Base-by-base conservation (phyloP, 2,113 vertebrate species). In the Mixornis gularis region DNA sequence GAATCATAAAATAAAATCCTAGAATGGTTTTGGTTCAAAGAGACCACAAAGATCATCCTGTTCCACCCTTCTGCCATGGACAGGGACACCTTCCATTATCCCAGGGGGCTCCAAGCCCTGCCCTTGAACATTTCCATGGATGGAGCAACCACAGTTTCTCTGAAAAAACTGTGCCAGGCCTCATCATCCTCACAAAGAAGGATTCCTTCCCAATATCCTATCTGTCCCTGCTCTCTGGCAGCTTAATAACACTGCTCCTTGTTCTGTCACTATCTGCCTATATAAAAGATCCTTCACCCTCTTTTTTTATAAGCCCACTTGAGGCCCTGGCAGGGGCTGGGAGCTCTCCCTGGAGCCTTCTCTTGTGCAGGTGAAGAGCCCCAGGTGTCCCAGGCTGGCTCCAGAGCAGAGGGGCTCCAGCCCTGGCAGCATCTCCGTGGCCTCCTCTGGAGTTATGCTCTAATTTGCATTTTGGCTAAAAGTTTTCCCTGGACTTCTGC, bases 141-240 rank as follows among this genome's bases (percentile, higher is more conserved):
- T 68, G 36, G 2, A 12, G 4, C 36, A 79, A 25, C 17, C 58
- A 56, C 36, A 60, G 20, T 29, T 62, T 18, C 69, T 36, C 34
- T 48, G 69, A 2, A 3, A 6, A 74, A 6, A 9, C 11, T 22
- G 5, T 7, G 25, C 29, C 20, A 81, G 46, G 3, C 13, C 12
- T 41, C 6, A 3, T 8, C 25, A 48, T 14, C 9, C 29, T 48
- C n/a, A 30, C 2, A 48, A n/a, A 1, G 3, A 34, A 12, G 2
- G 74, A 32, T 36, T 60, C 8, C 20, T 81, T 81, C 25, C 40
- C 20, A 60, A 4, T 7, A 40, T 66, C 9, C 7, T 7, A n/a
- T 4, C 19, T 6, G 4, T 0, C 3, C 16, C n/a, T 46, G 16
- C 4, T 15, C 29, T n/a, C 29, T n/a, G 38, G 7, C 60, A 52